These are phyloP conservation scores for Nibea coibor DNA, from an alignment of 2,113 vertebrate species.

Conservation along the genomic window DNA sequence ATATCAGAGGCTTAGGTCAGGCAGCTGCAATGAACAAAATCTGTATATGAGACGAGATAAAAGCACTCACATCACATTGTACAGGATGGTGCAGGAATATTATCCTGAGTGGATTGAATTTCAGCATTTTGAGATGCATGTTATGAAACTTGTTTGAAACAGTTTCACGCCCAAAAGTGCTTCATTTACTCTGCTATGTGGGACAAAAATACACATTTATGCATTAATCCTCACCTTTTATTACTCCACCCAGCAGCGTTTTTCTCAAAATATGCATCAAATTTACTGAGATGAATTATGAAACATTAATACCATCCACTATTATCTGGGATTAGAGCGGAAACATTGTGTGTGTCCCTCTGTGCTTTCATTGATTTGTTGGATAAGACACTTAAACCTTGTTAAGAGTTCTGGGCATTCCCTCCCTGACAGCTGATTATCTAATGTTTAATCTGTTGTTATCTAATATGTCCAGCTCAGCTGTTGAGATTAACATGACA, in stretches of 20 bases:
- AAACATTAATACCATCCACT: neutral
- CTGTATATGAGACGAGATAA: neutral
- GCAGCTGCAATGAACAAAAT: neutral
- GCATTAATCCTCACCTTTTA: neutral
- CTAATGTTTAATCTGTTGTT: conserved; percentile 47
- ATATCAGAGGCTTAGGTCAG: neutral
- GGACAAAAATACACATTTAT: neutral
- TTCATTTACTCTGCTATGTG: neutral
- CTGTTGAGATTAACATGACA: conserved; percentile 34
- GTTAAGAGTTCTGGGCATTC: conserved; percentile 22
- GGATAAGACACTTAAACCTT: conserved; percentile 43
- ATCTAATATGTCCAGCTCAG: conserved; percentile 45
- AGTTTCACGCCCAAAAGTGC: neutral
- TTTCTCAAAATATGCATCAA: neutral
- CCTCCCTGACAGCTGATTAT: conserved; percentile 34
- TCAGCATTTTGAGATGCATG: neutral
- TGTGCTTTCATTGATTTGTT: conserved; percentile 13
- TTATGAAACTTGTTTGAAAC: neutral
- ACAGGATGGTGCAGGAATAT: neutral
- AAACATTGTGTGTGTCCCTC: neutral
- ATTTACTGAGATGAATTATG: neutral
- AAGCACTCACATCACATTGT: neutral
- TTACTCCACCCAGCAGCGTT: neutral
- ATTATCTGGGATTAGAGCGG: neutral
- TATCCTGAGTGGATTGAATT: neutral